A percentile compares a stretch with the other conserved stretches of the same genome.
Conservation (phyloP, 2,113 vertebrate genomes). For the Tympanuchus pallidicinctus region DNA sequence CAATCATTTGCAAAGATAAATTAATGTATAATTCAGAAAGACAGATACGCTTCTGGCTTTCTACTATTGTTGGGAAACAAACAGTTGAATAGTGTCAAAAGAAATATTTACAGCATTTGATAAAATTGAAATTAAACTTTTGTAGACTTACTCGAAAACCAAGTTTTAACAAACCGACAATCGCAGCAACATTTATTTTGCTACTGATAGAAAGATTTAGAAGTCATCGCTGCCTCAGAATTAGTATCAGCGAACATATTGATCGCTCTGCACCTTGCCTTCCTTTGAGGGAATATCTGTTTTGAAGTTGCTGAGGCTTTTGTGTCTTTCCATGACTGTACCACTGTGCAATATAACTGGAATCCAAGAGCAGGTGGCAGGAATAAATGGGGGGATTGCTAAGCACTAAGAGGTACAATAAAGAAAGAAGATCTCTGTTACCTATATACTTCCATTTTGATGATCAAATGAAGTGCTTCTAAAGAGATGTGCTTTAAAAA, state of each 20-base stretch:
- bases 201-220: background rate
- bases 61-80: background rate
- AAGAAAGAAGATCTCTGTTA: background rate
- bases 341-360: background rate
- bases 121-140: background rate
- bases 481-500: background rate
- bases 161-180: background rate
- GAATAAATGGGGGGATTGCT: background rate
- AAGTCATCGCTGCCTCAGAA: background rate
- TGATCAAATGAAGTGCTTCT: background rate
- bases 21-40: background rate
- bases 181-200: background rate
- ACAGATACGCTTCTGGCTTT: background rate
- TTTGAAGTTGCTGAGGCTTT: background rate
- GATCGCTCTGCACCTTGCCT: background rate
- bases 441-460: background rate
- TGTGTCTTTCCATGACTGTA: background rate
- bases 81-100: background rate
- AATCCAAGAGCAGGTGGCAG: background rate
- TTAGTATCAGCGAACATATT: fast-evolving
- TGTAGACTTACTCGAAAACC: background rate
- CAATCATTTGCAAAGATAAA: background rate
- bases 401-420: background rate
- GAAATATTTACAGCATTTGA: background rate
- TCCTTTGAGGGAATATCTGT: background rate